phyloP scores from a whole-genome alignment of 2,113 vertebrate species.

The Oreochromis niloticus region DNA sequence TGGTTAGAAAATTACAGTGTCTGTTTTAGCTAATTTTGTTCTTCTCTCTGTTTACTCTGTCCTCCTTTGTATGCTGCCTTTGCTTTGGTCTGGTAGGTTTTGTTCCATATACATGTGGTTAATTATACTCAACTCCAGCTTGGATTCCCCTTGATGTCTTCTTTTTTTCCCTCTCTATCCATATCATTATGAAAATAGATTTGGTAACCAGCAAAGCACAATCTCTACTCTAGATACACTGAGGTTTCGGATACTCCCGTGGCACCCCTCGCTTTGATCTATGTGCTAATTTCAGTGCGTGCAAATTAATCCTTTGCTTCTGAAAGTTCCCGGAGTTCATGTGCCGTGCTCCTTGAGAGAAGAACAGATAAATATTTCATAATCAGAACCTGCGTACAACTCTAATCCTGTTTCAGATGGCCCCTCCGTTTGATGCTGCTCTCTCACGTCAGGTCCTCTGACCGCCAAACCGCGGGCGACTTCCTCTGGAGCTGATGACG shows the following conservation, averaged over 20 bases:
- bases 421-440: conserved; percentile 47
- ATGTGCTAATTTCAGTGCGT: conserved; percentile 56
- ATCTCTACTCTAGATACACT: conserved; percentile 50
- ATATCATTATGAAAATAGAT: conserved; percentile 53
- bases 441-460: conserved; percentile 33
- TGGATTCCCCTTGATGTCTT: conserved; percentile 31
- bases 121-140: conserved; percentile 41
- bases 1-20: conserved; percentile 15
- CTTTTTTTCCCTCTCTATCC: not conserved
- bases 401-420: conserved; percentile 59
- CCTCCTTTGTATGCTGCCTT: not conserved
- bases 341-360: conserved; percentile 38
- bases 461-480: not conserved
- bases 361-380: conserved; percentile 60
- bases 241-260: conserved; percentile 48
- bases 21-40: conserved; percentile 37
- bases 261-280: conserved; percentile 64
- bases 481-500: not conserved
- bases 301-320: conserved; percentile 65
- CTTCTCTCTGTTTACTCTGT: conserved; percentile 27
- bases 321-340: conserved; percentile 62
- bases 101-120: conserved; percentile 27
- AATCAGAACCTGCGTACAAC: conserved; percentile 18
- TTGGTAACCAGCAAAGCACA: conserved; percentile 29
- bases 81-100: conserved; percentile 19